A percentile compares a stretch with the other conserved stretches of the same genome.
Evolutionary conservation across 1,140 invertebrate species (phyloP).

Genomic region (Chymomyza costata): DNA sequence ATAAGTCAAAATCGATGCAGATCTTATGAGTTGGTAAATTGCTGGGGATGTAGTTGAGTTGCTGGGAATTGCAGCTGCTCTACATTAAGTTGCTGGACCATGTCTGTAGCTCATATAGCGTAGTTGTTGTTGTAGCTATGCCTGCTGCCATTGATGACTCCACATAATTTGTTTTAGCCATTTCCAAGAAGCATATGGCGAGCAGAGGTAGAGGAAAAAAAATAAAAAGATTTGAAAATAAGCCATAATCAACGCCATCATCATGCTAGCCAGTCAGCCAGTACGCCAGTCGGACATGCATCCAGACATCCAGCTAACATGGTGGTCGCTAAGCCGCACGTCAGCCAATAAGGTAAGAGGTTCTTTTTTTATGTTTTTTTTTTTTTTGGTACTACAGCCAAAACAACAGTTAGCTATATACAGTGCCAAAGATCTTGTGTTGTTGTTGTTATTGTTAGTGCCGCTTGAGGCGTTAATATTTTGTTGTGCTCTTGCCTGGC

Average conservation of each 20-base stretch:
- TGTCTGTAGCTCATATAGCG: no score
- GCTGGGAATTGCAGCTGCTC: no score
- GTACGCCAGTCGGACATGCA: no score
- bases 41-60: no score
- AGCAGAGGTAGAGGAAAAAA: conserved; percentile 14
- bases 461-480: conserved; percentile 67
- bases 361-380: conserved; percentile 9
- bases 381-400: conserved; percentile 35
- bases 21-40: no score
- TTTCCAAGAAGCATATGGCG: conserved; percentile 55
- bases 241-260: conserved; percentile 72
- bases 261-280: conserved; percentile 25
- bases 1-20: no score
- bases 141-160: conserved; percentile 66
- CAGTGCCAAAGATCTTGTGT: conserved; percentile 20
- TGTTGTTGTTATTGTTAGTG: conserved; percentile 33
- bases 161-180: conserved; percentile 65
- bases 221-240: conserved; percentile 66
- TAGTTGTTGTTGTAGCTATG: conserved; percentile 18
- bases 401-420: conserved; percentile 67
- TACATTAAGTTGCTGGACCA: no score
- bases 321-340: conserved; percentile 49
- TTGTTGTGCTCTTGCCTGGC: conserved; percentile 43
- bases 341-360: conserved; percentile 65
- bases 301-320: conserved; percentile 50